These are phyloP conservation scores for Caiman crocodilus DNA, from an alignment of 2,797 vertebrate genomes.

Conservation along the genomic window DNA sequence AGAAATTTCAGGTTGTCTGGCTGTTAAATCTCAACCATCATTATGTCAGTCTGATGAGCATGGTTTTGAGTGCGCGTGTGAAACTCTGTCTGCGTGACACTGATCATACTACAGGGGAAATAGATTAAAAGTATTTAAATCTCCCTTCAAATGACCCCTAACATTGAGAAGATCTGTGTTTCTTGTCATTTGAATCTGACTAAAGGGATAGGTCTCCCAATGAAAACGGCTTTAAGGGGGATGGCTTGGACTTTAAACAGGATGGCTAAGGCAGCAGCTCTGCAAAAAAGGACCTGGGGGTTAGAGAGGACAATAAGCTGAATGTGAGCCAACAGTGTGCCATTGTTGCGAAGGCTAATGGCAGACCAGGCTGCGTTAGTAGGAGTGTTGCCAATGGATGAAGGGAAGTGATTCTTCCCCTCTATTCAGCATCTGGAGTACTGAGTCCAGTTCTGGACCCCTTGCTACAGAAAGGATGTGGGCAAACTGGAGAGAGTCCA, in stretches of 20 bases:
- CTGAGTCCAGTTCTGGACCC: no score
- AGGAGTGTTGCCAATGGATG: no score
- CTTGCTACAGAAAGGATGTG: no score
- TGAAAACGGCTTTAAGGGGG: not conserved
- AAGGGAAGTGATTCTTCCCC: no score
- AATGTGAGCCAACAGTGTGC: no score
- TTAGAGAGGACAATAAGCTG: no score
- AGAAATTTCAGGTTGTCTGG: not conserved
- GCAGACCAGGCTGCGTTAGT: no score
- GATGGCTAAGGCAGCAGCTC: no score
- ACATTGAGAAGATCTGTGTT: not conserved
- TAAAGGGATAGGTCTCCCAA: not conserved
- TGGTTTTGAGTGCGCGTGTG: not conserved
- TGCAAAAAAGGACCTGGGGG: no score
- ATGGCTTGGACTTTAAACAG: not conserved
- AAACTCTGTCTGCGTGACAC: constrained; percentile 10
- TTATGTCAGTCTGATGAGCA: not conserved
- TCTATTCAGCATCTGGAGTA: no score
- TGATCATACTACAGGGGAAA: not conserved
- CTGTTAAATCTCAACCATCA: not conserved
- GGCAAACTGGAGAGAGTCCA: no score
- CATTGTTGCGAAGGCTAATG: no score
- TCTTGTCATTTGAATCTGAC: not conserved
- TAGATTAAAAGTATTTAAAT: not conserved
- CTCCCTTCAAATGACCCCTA: not conserved